Evolutionary conservation across 2,888 invertebrate genomes (phyloP).

Genomic region (Ophonus ardosiacus): DNA sequence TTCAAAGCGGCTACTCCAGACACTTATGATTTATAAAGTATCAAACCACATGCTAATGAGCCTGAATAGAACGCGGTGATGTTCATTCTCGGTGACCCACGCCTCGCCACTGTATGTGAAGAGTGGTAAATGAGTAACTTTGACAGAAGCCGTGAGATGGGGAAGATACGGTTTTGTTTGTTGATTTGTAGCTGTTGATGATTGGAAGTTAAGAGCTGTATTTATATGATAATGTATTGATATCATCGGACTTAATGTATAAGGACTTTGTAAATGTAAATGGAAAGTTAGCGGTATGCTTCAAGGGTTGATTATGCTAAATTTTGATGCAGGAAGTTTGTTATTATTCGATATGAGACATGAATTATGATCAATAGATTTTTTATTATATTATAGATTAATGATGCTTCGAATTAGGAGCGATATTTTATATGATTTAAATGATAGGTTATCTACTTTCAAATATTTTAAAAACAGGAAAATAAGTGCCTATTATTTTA

Average conservation of each 20-base stretch:
- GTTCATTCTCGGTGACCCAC: not conserved
- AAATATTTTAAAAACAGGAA: too few relatives aligned
- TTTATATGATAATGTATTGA: constrained; percentile 51
- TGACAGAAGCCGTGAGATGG: constrained; percentile 50
- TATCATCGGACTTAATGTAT: constrained; percentile 39
- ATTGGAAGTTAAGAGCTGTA: constrained; percentile 48
- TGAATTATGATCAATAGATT: not conserved
- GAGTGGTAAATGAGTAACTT: constrained; percentile 52
- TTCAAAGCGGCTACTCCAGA: constrained; percentile 33
- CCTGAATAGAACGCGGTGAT: constrained; percentile 24
- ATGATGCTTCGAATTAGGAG: too few relatives aligned
- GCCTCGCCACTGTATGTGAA: constrained; percentile 41
- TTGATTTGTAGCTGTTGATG: constrained; percentile 36
- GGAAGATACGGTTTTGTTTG: constrained; percentile 26
- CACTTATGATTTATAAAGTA: constrained; percentile 49
- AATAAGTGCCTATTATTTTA: too few relatives aligned
- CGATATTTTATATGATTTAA: too few relatives aligned
- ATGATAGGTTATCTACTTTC: too few relatives aligned
- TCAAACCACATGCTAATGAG: constrained; percentile 50
- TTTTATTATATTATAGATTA: too few relatives aligned
- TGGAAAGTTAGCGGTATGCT: not conserved
- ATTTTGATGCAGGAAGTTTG: not conserved
- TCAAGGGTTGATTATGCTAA: constrained; percentile 36
- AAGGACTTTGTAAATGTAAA: constrained; percentile 23
- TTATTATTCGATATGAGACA: constrained; percentile 14